Conservation (phyloP, 1,140 invertebrate species). For the Oncopeltus fasciatus region DNA sequence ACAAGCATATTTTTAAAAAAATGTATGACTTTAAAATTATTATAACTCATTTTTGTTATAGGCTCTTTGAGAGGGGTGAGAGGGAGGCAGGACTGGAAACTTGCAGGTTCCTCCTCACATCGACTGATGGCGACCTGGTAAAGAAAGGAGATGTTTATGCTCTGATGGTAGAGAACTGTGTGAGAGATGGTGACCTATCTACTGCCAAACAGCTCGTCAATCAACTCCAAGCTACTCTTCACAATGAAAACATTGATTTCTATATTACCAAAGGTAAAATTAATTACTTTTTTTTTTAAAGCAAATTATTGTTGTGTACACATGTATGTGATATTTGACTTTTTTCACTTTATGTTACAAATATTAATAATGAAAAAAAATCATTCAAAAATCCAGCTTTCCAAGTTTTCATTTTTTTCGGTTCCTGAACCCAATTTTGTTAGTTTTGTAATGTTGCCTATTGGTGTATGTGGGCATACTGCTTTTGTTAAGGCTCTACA, state of each 20-base stretch:
- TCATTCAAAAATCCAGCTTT: not conserved
- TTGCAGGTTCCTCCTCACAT: constrained; percentile 37
- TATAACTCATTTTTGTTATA: too few species aligned
- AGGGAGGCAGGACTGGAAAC: constrained; percentile 37
- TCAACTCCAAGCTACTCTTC: constrained; percentile 21
- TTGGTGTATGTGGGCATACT: too few species aligned
- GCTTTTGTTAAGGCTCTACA: too few species aligned
- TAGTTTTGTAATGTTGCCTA: too few species aligned
- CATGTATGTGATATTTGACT: too few species aligned
- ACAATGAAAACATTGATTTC: constrained; percentile 24
- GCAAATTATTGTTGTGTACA: not conserved
- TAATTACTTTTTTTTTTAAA: not conserved
- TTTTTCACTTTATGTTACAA: too few species aligned
- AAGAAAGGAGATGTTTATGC: constrained; percentile 42
- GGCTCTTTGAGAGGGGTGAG: constrained; percentile 37
- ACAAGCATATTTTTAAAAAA: too few species aligned
- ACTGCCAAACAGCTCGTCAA: constrained; percentile 28
- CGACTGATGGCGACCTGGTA: constrained; percentile 33
- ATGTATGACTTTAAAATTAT: too few species aligned
- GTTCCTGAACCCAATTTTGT: too few species aligned
- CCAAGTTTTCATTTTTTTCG: too few species aligned
- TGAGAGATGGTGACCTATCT: constrained; percentile 22
- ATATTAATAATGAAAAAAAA: too few species aligned
- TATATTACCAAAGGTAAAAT: constrained; percentile 26
- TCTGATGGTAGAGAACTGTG: constrained; percentile 33